These are phyloP conservation scores for Neotoma lepida DNA, from an alignment of 2,113 vertebrate species.

Conservation along the genomic window DNA sequence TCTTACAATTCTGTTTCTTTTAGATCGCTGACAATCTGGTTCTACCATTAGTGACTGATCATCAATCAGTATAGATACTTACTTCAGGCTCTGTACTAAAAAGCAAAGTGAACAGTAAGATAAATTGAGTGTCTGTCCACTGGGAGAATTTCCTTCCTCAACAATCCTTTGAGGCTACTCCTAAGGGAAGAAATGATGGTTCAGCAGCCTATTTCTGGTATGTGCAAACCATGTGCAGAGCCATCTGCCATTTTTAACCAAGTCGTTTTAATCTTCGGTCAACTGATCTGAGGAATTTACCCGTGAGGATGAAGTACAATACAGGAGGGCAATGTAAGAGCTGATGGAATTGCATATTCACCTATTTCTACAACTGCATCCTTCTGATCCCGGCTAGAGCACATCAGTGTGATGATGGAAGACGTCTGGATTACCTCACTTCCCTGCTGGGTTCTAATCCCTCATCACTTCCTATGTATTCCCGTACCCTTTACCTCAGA, in stretches of 20 bases:
- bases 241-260: neutral
- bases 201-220: neutral
- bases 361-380: neutral
- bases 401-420: neutral
- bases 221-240: neutral
- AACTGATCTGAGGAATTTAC: neutral
- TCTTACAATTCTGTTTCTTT: constrained; percentile 52
- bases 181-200: neutral
- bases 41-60: constrained; percentile 46
- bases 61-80: neutral
- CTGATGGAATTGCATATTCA: neutral
- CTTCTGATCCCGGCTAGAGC: neutral
- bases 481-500: neutral
- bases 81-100: constrained; percentile 37
- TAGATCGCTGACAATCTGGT: constrained; percentile 47
- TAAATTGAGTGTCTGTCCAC: constrained; percentile 36
- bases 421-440: neutral
- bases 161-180: neutral
- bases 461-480: neutral
- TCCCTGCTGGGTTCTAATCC: neutral
- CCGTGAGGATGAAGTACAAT: neutral
- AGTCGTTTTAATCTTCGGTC: neutral
- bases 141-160: neutral
- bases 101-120: constrained; percentile 42
- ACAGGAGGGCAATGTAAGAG: neutral